These are phyloP conservation scores for Siniperca obscura DNA, from an alignment of 2,797 vertebrate species.

Conservation along the genomic window DNA sequence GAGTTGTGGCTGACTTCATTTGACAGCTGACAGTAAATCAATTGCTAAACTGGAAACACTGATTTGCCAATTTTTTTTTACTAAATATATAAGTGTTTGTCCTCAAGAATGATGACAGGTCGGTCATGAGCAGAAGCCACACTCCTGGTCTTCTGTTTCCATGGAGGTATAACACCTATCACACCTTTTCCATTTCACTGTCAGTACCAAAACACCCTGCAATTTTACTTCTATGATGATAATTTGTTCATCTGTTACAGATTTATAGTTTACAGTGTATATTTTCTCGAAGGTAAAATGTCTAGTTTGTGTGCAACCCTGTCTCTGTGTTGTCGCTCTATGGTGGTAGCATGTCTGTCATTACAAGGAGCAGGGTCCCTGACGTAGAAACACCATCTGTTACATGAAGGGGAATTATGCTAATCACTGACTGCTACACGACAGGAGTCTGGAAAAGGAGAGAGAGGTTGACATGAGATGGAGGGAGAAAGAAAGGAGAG, in stretches of 20 bases:
- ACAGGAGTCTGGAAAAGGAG: conserved; percentile 48
- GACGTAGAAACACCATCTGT: conserved; percentile 66
- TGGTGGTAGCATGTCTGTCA: conserved; percentile 33
- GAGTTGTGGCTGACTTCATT: conserved; percentile 54
- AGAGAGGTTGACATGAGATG: conserved; percentile 29
- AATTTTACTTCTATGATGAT: neutral
- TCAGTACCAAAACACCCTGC: neutral
- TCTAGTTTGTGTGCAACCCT: neutral
- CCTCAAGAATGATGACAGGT: conserved; percentile 29
- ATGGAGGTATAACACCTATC: neutral
- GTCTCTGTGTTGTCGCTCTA: conserved; percentile 7
- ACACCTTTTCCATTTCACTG: neutral
- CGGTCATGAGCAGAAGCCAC: conserved; percentile 6
- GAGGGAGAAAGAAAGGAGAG: neutral
- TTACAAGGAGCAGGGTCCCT: conserved; percentile 38
- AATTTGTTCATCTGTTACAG: neutral
- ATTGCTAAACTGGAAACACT: conserved; percentile 40
- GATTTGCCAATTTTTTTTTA: conserved; percentile 33
- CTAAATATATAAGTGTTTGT: conserved; percentile 34
- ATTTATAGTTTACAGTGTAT: neutral
- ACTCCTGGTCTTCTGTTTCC: neutral
- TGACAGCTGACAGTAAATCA: conserved; percentile 66
- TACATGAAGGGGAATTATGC: conserved; percentile 65
- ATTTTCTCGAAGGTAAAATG: conserved; percentile 3
- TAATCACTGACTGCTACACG: conserved; percentile 54